phyloP scores from a whole-genome alignment of 2,888 invertebrate genomes.

The Neocrepidodera transversa region DNA sequence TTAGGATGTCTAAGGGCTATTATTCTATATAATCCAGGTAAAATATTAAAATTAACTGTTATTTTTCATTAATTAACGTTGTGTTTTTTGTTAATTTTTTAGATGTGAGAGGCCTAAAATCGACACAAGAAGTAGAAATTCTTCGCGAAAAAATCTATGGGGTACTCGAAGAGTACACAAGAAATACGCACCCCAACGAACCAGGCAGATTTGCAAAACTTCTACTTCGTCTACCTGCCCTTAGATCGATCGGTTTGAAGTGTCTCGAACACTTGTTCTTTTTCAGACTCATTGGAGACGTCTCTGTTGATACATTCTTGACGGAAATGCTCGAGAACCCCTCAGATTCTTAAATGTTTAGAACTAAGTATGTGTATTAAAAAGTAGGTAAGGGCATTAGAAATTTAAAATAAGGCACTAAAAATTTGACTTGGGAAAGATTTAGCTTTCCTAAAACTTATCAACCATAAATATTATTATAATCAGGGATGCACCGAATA shows the following conservation, averaged over 20 bases:
- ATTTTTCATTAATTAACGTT: background rate
- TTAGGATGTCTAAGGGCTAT: slow-evolving; percentile 93
- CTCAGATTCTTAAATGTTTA: slow-evolving; percentile 33
- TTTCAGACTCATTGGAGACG: slow-evolving; percentile 89
- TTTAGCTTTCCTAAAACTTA: too few species aligned
- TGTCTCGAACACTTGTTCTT: slow-evolving; percentile 95
- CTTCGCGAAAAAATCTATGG: slow-evolving; percentile 95
- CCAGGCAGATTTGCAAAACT: slow-evolving; percentile 96
- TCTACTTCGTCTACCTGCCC: slow-evolving; percentile 84
- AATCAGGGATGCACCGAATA: too few species aligned
- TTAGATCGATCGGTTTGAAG: slow-evolving; percentile 91
- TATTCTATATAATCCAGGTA: slow-evolving; percentile 94
- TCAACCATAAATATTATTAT: too few species aligned
- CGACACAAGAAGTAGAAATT: slow-evolving; percentile 80
- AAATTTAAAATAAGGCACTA: too few species aligned
- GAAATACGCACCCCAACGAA: slow-evolving; percentile 86
- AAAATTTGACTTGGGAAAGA: too few species aligned
- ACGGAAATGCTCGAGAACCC: slow-evolving; percentile 78
- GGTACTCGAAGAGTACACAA: slow-evolving; percentile 94
- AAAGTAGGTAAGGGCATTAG: background rate
- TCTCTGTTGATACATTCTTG: slow-evolving; percentile 84
- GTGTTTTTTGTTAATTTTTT: slow-evolving; percentile 38
- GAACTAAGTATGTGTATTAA: background rate
- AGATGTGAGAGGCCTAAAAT: slow-evolving; percentile 84
- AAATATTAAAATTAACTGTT: background rate